phyloP scores from a whole-genome alignment of 2,888 invertebrate genomes.

The Xylota sylvarum region DNA sequence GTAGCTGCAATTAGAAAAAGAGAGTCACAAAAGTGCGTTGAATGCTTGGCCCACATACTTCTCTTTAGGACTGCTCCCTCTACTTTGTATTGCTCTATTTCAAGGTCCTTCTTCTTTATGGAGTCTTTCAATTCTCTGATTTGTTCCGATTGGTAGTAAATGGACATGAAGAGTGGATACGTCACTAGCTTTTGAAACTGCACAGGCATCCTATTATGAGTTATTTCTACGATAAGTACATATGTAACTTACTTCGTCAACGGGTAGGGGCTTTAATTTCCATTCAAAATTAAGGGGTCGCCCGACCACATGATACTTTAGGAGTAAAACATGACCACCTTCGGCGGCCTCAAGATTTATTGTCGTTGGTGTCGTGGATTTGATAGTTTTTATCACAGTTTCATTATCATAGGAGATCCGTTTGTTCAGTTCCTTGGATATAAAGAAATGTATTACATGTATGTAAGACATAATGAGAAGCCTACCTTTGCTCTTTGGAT shows the following conservation, averaged over 20 bases:
- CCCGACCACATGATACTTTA: constrained; percentile 80
- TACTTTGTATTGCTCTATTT: constrained; percentile 81
- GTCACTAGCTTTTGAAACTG: constrained; percentile 79
- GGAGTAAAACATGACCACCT: constrained; percentile 60
- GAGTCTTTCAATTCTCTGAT: constrained; percentile 78
- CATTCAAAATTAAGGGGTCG: constrained; percentile 80
- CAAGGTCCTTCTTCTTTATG: constrained; percentile 81
- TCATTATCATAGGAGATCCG: constrained; percentile 80
- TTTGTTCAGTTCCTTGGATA: constrained; percentile 80
- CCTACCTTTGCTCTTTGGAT: constrained; percentile 77
- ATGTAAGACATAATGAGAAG: not conserved
- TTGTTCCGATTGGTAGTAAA: constrained; percentile 78
- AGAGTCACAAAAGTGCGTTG: not conserved
- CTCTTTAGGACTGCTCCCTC: constrained; percentile 81
- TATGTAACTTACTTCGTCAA: constrained; percentile 64
- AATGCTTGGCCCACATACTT: constrained; percentile 76
- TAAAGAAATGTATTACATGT: not conserved
- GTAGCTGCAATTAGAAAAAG: constrained; percentile 79
- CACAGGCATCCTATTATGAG: not conserved
- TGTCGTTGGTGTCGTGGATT: constrained; percentile 53
- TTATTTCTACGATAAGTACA: not conserved
- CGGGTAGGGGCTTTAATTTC: constrained; percentile 73
- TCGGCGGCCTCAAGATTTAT: constrained; percentile 36
- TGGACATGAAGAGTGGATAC: constrained; percentile 77
- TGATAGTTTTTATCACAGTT: constrained; percentile 78